Evolutionary conservation across 2,888 invertebrate genomes (phyloP).

Genomic region (Caenorhabditis panamensis): DNA sequence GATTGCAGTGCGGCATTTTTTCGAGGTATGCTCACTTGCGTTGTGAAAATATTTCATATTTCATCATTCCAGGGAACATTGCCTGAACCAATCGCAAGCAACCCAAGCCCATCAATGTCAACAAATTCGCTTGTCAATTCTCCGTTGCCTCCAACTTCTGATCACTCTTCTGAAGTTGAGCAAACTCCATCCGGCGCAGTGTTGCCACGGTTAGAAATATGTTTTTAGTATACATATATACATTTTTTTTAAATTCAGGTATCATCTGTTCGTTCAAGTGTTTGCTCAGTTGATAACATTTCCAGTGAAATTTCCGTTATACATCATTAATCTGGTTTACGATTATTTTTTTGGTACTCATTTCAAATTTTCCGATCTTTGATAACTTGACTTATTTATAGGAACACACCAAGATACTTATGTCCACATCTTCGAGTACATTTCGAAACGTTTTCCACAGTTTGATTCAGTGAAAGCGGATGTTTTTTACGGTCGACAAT

Average conservation of each 20-base stretch:
- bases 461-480: neutral
- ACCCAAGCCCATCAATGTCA: conserved; percentile 1
- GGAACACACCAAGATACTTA: neutral
- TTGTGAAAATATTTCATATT: neutral
- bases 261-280: conserved; percentile 35
- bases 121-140: conserved; percentile 22
- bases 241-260: conserved; percentile 12
- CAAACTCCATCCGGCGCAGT: neutral
- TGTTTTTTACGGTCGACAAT: conserved; percentile 26
- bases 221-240: neutral
- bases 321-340: conserved; percentile 36
- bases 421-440: conserved; percentile 46
- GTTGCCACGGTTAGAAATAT: conserved; percentile 22
- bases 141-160: neutral
- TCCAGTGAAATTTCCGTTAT: conserved; percentile 48
- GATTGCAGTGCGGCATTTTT: conserved; percentile 52
- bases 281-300: conserved; percentile 45
- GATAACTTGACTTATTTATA: conserved; percentile 1
- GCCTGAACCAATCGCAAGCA: conserved; percentile 12
- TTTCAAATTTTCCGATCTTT: neutral
- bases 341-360: conserved; percentile 39
- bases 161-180: neutral
- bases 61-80: conserved; percentile 28
- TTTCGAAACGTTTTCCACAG: conserved; percentile 11
- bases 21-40: conserved; percentile 32